Base-by-base conservation (phyloP, 92 coral and sea anemone genomes). In the Phenganax subtilis region DNA sequence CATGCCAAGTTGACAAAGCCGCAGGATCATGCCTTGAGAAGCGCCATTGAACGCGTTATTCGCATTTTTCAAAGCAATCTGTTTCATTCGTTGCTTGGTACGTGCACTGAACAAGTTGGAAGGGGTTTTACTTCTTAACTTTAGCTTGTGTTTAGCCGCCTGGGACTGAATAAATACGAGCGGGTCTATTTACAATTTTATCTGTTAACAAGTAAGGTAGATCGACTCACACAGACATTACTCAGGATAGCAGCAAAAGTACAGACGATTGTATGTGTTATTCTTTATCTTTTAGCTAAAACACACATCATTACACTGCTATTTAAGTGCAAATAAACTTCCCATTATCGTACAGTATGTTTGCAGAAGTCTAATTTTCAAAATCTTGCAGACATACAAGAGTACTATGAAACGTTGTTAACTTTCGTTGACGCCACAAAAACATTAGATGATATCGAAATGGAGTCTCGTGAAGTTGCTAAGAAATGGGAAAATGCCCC, bases 31-130 rank as follows among this genome's bases (percentile, higher is more conserved):
- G 99, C 99, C 14, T 85, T 96, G 10, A 90, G 99, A 37, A 87
- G 91, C 10, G 99, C 99, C 51, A 96, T 96, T 60, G 99, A 96
- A 71, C 91, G 99, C 85, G 99, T 96, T 57, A 96, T 96, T 65
- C 87, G 99, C 70, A 96, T 96, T 79, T 94, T 94, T 80, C 93
- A 92, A 61, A 94, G 98, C 87, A 92, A 89, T 47, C 90, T 94
- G 60, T 94, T 94, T 75, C 85, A 90, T 65, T 96, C 98, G 25
- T 89, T 94, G 57, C 78, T 94, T 29, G 98, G 98, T 94, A 84
- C 87, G 96, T 71, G 47, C 55, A 51, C 71, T 57, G 25, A 56
- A 57, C 69, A 61, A 79, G 71, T 80, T 75, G 2, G 25, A 54
- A 11, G 53, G 14, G 51, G 3, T 57, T 20, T 31, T 62, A 59